phyloP scores from a whole-genome alignment of 2,797 vertebrate genomes.

The Phaenicophaeus curvirostris region DNA sequence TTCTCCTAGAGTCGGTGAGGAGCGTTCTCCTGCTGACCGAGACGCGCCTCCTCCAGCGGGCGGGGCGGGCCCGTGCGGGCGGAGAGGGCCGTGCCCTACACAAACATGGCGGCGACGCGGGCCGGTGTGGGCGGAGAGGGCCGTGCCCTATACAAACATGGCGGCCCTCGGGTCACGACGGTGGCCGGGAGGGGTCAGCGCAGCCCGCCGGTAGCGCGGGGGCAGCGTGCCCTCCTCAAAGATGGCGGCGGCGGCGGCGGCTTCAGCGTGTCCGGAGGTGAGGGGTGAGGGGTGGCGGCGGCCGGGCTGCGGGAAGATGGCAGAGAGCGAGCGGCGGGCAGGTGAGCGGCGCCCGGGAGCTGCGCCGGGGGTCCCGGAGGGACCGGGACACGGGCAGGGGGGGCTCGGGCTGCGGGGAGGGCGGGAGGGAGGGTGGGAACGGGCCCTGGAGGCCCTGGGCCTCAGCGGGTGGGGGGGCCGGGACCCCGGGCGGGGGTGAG shows the following conservation, averaged over 20 bases:
- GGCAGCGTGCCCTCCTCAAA: constrained; percentile 45
- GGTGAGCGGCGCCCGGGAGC: constrained; percentile 39
- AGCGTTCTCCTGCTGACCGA: not conserved
- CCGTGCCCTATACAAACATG: constrained; percentile 47
- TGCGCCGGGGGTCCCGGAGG: not conserved
- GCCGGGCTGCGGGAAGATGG: constrained; percentile 74
- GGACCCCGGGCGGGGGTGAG: too few relatives aligned
- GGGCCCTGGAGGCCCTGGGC: too few relatives aligned
- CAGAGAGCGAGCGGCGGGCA: constrained; percentile 75
- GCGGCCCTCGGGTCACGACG: not conserved
- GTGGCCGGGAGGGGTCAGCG: not conserved
- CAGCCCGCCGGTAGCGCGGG: not conserved
- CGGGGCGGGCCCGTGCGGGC: too few relatives aligned
- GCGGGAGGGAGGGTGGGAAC: too few relatives aligned
- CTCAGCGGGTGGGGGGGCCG: too few relatives aligned
- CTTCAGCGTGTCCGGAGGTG: not conserved
- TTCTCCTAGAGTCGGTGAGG: accelerated
- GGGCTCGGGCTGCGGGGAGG: too few relatives aligned
- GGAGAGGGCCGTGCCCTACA: constrained; percentile 41
- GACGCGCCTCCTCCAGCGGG: too few relatives aligned
- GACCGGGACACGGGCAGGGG: too few relatives aligned
- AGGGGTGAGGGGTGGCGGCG: constrained; percentile 27
- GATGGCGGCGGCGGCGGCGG: constrained; percentile 55
- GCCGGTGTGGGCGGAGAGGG: too few relatives aligned
- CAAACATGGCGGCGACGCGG: constrained; percentile 22